phyloP scores from a whole-genome alignment of 2,888 invertebrate species.

The Drosophila meridionalis region DNA sequence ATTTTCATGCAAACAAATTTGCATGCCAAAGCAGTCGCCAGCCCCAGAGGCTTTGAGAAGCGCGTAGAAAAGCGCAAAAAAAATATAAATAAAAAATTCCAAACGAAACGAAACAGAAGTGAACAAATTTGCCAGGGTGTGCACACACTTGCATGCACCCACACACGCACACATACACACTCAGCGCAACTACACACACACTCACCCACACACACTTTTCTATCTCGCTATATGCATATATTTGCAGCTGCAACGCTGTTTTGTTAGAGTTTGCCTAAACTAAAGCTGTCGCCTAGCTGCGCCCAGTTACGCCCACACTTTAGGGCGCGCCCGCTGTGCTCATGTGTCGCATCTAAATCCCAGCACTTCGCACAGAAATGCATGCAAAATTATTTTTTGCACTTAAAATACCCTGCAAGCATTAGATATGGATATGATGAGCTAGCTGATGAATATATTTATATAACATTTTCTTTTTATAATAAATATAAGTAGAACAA shows the following conservation, averaged over 20 bases:
- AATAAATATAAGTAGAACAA: no score
- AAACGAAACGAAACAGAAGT: slow-evolving; percentile 35
- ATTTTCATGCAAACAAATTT: slow-evolving; percentile 76
- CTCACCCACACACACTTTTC: not conserved
- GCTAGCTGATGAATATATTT: no score
- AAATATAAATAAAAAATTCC: slow-evolving; percentile 31
- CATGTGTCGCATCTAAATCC: slow-evolving; percentile 56
- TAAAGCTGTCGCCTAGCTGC: slow-evolving; percentile 22
- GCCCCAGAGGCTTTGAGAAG: slow-evolving; percentile 37
- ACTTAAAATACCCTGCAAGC: slow-evolving; percentile 32
- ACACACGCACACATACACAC: not conserved
- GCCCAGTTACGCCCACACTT: slow-evolving; percentile 28
- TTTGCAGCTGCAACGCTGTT: not conserved
- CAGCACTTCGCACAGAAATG: slow-evolving; percentile 52
- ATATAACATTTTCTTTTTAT: no score
- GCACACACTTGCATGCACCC: slow-evolving; percentile 3
- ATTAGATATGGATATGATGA: no score
- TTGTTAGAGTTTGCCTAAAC: slow-evolving; percentile 4
- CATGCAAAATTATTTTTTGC: slow-evolving; percentile 47
- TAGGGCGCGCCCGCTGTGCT: slow-evolving; percentile 18
- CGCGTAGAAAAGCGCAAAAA: slow-evolving; percentile 65
- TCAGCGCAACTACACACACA: no score
- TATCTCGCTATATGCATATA: not conserved
- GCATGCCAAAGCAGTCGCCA: slow-evolving; percentile 70
- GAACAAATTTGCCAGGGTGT: slow-evolving; percentile 62